phyloP scores from a whole-genome alignment of 2,797 vertebrate species.

The Arctocebus calabarensis region DNA sequence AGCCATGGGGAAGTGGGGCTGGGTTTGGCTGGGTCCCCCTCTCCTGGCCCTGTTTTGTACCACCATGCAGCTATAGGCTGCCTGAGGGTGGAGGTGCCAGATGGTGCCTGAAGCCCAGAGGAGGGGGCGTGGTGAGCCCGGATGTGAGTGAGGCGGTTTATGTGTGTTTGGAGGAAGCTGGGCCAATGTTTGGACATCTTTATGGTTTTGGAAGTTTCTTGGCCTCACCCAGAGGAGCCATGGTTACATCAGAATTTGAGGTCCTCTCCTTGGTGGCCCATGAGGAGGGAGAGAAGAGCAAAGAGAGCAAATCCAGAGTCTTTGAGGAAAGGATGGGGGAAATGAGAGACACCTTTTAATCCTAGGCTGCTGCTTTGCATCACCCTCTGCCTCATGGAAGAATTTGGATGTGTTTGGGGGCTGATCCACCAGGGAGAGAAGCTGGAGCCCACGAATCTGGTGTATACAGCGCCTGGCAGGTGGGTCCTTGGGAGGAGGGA shows the following conservation, averaged over 20 bases:
- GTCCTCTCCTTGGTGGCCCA: conserved; percentile 66
- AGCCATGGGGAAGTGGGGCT: background rate
- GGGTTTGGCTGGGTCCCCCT: conserved; percentile 40
- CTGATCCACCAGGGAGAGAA: background rate
- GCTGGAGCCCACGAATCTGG: background rate
- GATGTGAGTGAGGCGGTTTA: conserved; percentile 50
- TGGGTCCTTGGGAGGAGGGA: background rate
- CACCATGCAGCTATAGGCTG: background rate
- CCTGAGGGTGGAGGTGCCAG: conserved; percentile 64
- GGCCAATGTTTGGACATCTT: conserved; percentile 81
- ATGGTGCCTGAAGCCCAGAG: conserved; percentile 60
- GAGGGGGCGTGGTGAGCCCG: conserved; percentile 57
- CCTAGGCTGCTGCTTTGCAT: background rate
- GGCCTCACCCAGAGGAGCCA: conserved; percentile 72
- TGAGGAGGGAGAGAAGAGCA: conserved; percentile 3
- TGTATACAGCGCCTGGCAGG: background rate
- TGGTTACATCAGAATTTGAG: conserved; percentile 72
- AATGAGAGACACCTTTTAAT: background rate
- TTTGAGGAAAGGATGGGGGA: background rate
- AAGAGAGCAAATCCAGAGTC: background rate
- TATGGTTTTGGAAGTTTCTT: conserved; percentile 71
- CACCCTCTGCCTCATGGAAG: background rate
- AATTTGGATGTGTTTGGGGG: background rate
- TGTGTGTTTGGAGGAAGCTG: conserved; percentile 76
- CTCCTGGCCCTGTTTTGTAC: background rate